Base-by-base conservation (phyloP, 2,888 invertebrate species). In the Oscheius onirici region DNA sequence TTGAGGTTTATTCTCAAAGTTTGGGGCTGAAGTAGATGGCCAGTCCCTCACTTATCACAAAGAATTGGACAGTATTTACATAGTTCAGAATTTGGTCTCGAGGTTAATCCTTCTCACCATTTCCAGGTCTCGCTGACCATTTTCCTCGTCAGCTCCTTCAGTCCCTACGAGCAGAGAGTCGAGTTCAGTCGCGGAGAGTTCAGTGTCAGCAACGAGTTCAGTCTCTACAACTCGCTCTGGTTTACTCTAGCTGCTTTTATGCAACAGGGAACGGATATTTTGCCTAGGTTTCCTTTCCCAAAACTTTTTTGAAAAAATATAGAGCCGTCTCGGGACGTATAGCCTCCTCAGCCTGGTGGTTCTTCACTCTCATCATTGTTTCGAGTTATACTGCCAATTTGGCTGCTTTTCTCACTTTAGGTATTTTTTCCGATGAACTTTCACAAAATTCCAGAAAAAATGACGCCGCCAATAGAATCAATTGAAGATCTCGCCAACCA, bases 301-400 rank as follows among this genome's bases (percentile, higher is more conserved):
- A n/a, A n/a, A n/a, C n/a, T n/a, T n/a, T n/a, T n/a, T n/a, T n/a
- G n/a, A n/a, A n/a, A n/a, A n/a, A n/a, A n/a, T 75, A 57, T 69
- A 80, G 79, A 69, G 80, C 81, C 20, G 74, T 79, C 13, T 80
- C 80, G 0, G 95, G 95, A 5, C 91, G 97, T 74, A 96, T 97
- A 84, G 97, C 97, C 2, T 96, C 96, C 52, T 94, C 95, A 51
- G 96, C 96, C 1, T 99, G 97, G 97, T 99, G 97, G 96, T 97
- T 97, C 89, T 99, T 99, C 90, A 97, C 97, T 0, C 91, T 99
- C 72, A 97, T 99, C 86, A 91, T 97, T 41, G 86, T 85, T 52
- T 80, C 80, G 2, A 80, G 80, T 0, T 82, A 99, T 89, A 99
- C 99, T 49, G 99, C 99, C 73, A 99, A 99, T 89, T 91, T 99